These are phyloP conservation scores for Sylvia borin DNA, from an alignment of 2,797 vertebrate genomes.

Conservation along the genomic window DNA sequence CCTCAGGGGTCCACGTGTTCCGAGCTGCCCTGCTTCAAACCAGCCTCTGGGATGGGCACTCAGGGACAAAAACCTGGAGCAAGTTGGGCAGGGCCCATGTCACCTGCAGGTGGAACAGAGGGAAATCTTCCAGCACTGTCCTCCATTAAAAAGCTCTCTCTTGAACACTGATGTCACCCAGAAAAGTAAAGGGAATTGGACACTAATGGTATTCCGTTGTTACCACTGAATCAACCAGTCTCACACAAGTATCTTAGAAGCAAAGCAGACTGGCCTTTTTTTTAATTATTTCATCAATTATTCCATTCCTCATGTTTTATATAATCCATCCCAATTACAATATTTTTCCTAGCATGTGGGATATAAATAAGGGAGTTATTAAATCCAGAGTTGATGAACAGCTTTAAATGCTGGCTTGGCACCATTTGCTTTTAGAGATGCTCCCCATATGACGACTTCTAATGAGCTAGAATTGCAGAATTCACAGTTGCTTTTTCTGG, in stretches of 20 bases:
- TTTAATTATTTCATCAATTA: neutral
- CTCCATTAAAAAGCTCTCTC: neutral
- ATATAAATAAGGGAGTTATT: constrained; percentile 30
- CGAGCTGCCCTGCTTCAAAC: neutral
- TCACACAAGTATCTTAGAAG: neutral
- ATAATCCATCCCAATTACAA: neutral
- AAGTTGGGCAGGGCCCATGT: neutral
- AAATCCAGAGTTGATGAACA: neutral
- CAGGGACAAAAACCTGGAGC: neutral
- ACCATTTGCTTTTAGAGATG: neutral
- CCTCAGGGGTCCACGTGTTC: neutral
- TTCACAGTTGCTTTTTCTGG: neutral
- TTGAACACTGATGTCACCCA: neutral
- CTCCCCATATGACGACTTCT: neutral
- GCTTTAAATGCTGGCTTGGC: constrained; percentile 1
- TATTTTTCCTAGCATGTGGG: constrained; percentile 30
- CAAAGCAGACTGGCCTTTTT: neutral
- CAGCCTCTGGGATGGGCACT: neutral
- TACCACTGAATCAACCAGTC: neutral
- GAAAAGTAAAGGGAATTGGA: neutral
- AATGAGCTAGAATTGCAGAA: neutral
- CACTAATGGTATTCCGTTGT: neutral
- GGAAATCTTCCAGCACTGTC: neutral
- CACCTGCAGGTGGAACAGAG: neutral
- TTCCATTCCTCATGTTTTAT: constrained; percentile 3